Evolutionary conservation across 1,140 invertebrate genomes (phyloP).

Genomic region (Solenopsis invicta): DNA sequence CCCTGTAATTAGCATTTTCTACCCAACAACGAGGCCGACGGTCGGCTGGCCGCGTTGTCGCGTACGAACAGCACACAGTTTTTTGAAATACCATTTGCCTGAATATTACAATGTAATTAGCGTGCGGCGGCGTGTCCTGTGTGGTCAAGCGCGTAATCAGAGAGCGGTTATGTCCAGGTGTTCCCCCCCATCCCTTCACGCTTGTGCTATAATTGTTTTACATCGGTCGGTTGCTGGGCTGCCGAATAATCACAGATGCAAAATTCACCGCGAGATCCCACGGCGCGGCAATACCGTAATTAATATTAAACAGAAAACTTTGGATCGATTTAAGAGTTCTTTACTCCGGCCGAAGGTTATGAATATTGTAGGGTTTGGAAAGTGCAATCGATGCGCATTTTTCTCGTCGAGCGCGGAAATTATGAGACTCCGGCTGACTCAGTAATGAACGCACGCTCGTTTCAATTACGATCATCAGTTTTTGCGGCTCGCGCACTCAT

Average conservation of each 20-base stretch:
- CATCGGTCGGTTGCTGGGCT: neutral
- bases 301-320: neutral
- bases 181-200: neutral
- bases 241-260: constrained; percentile 30
- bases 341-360: neutral
- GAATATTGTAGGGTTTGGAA: neutral
- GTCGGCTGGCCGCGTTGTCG: neutral
- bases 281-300: neutral
- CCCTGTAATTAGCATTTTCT: constrained; percentile 9
- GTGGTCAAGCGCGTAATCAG: constrained; percentile 45
- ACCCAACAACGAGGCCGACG: neutral
- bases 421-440: neutral
- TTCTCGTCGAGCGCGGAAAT: neutral
- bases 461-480: constrained; percentile 7
- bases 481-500: neutral
- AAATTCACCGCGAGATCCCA: constrained; percentile 40
- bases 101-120: constrained; percentile 58
- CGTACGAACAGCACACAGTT: neutral
- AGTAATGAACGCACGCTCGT: neutral
- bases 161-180: constrained; percentile 1
- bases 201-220: constrained; percentile 45
- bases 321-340: neutral
- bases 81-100: constrained; percentile 38
- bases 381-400: neutral
- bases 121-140: neutral